These are phyloP conservation scores for Ellobius talpinus DNA, from an alignment of 2,113 vertebrate genomes.

Conservation along the genomic window DNA sequence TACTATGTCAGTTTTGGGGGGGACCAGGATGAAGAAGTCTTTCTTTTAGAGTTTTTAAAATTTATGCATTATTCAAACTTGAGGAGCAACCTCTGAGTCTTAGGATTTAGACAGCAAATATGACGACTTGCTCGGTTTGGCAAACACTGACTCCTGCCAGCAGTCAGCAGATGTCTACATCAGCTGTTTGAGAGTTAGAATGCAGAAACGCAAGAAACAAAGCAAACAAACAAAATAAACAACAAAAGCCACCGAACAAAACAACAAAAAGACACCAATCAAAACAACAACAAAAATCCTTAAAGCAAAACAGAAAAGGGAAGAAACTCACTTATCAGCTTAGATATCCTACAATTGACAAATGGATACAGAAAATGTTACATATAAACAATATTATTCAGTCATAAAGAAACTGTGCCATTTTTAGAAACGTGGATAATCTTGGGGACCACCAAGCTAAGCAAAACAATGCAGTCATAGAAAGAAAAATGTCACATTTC, in stretches of 20 bases:
- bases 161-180: too few relatives aligned
- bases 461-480: not conserved
- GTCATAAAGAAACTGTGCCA: not conserved
- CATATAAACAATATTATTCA: not conserved
- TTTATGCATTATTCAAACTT: not conserved
- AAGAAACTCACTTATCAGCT: not conserved
- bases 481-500: not conserved
- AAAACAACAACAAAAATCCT: not conserved
- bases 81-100: not conserved
- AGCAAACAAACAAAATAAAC: not conserved
- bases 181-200: fast-evolving
- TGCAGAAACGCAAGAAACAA: not conserved
- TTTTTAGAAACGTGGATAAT: not conserved
- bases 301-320: not conserved
- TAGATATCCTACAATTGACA: not conserved
- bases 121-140: not conserved
- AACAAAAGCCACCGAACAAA: too few relatives aligned
- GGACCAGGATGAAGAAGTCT: not conserved
- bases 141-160: not conserved
- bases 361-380: not conserved
- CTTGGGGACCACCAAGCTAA: not conserved
- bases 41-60: slow-evolving; percentile 5
- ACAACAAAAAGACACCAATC: not conserved
- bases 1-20: not conserved
- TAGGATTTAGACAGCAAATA: not conserved